Percentiles rank a stretch among this genome's conserved stretches.
These are phyloP conservation scores for Pseudoips prasinana DNA, from an alignment of 2,888 invertebrate genomes.

Conservation along the genomic window DNA sequence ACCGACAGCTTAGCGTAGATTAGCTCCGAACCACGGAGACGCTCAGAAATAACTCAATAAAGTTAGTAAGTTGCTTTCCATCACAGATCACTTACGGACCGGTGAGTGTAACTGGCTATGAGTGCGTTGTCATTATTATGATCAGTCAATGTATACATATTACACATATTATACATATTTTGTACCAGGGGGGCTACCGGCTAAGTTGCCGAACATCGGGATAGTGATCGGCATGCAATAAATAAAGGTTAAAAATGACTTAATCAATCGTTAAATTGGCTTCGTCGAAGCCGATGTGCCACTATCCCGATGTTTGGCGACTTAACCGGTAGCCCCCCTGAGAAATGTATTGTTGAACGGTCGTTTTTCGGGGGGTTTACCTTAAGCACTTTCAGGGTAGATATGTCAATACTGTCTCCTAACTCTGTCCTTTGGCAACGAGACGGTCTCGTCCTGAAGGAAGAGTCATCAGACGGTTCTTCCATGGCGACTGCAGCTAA, in stretches of 20 bases:
- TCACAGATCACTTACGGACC: neutral
- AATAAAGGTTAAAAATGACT: too few species aligned
- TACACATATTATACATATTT: neutral
- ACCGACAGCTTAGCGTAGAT: too few species aligned
- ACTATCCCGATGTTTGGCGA: too few species aligned
- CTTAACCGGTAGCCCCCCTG: too few species aligned
- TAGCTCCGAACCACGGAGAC: too few species aligned
- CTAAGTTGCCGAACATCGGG: too few species aligned
- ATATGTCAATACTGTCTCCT: neutral
- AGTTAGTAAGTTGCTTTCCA: neutral
- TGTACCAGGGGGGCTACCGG: too few species aligned
- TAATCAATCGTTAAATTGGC: too few species aligned
- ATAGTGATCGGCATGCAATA: too few species aligned
- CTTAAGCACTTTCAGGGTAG: neutral
- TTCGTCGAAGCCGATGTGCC: too few species aligned
- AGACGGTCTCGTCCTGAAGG: neutral
- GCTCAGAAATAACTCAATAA: too few species aligned
- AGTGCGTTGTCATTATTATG: neutral
- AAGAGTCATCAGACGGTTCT: neutral
- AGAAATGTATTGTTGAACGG: neutral
- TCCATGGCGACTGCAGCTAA: neutral
- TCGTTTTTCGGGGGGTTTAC: neutral
- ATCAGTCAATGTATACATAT: neutral
- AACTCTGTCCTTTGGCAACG: neutral
- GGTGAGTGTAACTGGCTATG: neutral